Conservation (phyloP, 1,140 invertebrate genomes). For the Leptinotarsa lineolata region DNA sequence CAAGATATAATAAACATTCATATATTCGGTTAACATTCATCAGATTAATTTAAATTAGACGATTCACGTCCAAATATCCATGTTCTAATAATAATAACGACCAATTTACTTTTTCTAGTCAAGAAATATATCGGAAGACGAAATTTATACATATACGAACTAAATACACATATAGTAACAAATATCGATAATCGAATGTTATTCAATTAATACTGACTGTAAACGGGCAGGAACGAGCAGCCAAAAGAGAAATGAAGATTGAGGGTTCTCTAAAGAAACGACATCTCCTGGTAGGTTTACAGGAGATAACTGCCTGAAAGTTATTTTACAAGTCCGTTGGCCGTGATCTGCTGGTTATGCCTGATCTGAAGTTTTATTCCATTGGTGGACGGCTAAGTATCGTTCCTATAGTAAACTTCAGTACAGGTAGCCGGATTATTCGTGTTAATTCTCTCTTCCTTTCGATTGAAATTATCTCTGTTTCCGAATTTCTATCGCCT, state of each 20-base stretch:
- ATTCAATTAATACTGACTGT: constrained; percentile 19
- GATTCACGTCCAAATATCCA: background rate
- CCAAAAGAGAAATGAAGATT: background rate
- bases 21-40: constrained; percentile 18
- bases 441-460: no score
- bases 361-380: no score
- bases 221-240: background rate
- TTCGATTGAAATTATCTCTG: no score
- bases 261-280: no score
- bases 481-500: no score
- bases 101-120: background rate
- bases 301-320: no score
- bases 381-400: no score
- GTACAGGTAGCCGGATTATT: no score
- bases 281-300: no score
- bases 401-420: no score
- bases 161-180: constrained; percentile 22
- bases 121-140: constrained; percentile 18
- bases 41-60: constrained; percentile 16
- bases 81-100: background rate
- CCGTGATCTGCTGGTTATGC: no score
- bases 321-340: no score
- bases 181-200: background rate
- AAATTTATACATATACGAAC: constrained; percentile 13
- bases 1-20: constrained; percentile 12